These are phyloP conservation scores for Hirtodrosophila trivittata DNA, from an alignment of 2,888 invertebrate genomes.

Conservation along the genomic window DNA sequence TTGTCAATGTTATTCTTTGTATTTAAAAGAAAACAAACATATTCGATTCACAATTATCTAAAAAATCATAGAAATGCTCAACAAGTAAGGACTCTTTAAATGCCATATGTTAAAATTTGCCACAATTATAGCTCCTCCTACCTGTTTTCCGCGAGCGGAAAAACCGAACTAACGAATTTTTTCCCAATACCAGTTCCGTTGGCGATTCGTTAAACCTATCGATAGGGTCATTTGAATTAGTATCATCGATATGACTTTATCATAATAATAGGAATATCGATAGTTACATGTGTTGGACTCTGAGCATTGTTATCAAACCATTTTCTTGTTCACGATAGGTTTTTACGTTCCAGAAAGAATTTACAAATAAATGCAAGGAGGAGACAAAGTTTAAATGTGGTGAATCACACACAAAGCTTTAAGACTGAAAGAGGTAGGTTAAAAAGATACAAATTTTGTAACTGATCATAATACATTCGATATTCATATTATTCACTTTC, in stretches of 20 bases:
- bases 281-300: conserved; percentile 1
- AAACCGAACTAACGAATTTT: conserved; percentile 37
- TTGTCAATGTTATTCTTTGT: conserved; percentile 24
- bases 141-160: conserved; percentile 62
- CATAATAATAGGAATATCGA: no score
- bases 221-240: no score
- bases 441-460: no score
- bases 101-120: conserved; percentile 7
- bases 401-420: conserved; percentile 15
- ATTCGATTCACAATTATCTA: conserved; percentile 18
- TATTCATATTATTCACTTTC: background rate
- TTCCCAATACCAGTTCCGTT: conserved; percentile 11
- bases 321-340: conserved; percentile 7
- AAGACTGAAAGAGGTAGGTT: background rate
- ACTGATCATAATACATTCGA: no score
- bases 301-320: conserved; percentile 23
- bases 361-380: conserved; percentile 7
- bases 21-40: conserved; percentile 35
- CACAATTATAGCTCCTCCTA: conserved; percentile 15
- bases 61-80: conserved; percentile 21
- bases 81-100: conserved; percentile 33
- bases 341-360: conserved; percentile 13
- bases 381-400: conserved; percentile 21
- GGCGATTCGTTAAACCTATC: conserved; percentile 2
- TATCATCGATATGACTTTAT: conserved; percentile 21